Percentiles rank a stretch among this genome's conserved stretches.
Evolutionary conservation across 2,888 invertebrate genomes (phyloP).

Genomic region (Prosopocoilus inquinatus): DNA sequence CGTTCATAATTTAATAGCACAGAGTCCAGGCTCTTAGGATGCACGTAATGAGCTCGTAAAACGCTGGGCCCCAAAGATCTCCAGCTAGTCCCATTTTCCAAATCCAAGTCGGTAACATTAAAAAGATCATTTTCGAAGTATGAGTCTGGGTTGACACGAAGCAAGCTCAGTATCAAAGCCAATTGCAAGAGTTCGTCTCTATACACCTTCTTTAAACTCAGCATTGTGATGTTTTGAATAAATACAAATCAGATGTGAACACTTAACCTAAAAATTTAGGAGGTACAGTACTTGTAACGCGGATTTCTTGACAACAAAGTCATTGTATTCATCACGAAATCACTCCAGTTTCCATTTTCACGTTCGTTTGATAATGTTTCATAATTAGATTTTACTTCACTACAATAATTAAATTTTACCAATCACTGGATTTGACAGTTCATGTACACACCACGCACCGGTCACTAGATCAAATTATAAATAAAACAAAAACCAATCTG

Average conservation of each 20-base stretch:
- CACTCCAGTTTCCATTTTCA: not conserved
- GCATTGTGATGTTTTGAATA: slow-evolving; percentile 54
- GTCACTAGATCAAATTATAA: not conserved
- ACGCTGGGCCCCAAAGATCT: slow-evolving; percentile 58
- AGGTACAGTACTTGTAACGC: not conserved
- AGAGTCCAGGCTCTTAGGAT: slow-evolving; percentile 72
- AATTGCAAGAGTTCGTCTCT: slow-evolving; percentile 79
- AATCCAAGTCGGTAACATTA: slow-evolving; percentile 54
- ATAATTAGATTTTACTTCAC: not conserved
- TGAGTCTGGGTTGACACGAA: slow-evolving; percentile 73
- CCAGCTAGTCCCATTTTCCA: slow-evolving; percentile 70
- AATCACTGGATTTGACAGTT: slow-evolving; percentile 21
- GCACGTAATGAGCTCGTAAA: slow-evolving; percentile 62
- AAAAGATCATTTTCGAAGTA: slow-evolving; percentile 59
- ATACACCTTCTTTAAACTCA: slow-evolving; percentile 78
- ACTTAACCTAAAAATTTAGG: slow-evolving; percentile 18
- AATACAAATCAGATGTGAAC: slow-evolving; percentile 3
- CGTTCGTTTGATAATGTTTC: not conserved
- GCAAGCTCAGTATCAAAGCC: slow-evolving; percentile 75
- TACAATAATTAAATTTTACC: slow-evolving; percentile 9
- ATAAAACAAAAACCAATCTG: not conserved
- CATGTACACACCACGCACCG: slow-evolving; percentile 5
- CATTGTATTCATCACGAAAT: not conserved
- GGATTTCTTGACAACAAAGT: not conserved
- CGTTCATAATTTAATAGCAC: slow-evolving; percentile 70